Evolutionary conservation across 1,140 invertebrate species (phyloP).

Genomic region (Drosophila sechellia): DNA sequence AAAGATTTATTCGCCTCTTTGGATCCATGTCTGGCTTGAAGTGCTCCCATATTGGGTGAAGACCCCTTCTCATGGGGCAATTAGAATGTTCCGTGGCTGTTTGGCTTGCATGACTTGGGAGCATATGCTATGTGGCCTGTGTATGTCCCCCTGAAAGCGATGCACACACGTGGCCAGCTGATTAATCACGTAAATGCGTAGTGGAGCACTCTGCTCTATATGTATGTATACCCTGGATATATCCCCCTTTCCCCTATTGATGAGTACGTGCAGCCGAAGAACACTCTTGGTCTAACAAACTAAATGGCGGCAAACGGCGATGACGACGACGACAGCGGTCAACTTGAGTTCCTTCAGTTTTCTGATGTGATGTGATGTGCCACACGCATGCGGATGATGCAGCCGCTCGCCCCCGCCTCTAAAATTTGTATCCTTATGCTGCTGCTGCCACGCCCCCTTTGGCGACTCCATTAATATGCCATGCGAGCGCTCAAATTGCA

Average conservation of each 20-base stretch:
- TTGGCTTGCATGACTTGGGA: constrained; percentile 71
- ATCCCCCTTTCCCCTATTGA: constrained; percentile 1
- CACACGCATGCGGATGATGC: constrained; percentile 61
- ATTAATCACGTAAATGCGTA: constrained; percentile 82
- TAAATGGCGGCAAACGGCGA: constrained; percentile 67
- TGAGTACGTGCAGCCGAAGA: constrained; percentile 65
- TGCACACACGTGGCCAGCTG: constrained; percentile 74
- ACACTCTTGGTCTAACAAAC: constrained; percentile 80
- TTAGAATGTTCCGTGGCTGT: constrained; percentile 56
- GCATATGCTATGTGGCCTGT: constrained; percentile 51
- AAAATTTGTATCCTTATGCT: constrained; percentile 1
- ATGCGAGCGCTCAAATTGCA: constrained; percentile 76
- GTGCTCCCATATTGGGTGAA: constrained; percentile 3
- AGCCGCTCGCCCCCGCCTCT: constrained; percentile 1
- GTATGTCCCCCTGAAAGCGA: constrained; percentile 20
- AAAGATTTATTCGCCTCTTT: constrained; percentile 32
- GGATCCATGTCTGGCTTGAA: constrained; percentile 25
- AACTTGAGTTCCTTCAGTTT: constrained; percentile 31
- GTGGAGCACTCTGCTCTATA: constrained; percentile 42
- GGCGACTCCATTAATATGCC: constrained; percentile 69
- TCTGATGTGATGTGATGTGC: constrained; percentile 38
- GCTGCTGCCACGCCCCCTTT: constrained; percentile 18
- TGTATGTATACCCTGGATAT: constrained; percentile 1
- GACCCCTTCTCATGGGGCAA: constrained; percentile 31
- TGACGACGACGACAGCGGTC: constrained; percentile 32